Evolutionary conservation across 2,113 vertebrate species (phyloP), one percentile per base, ranked within the genome.

Genomic region (Acinonyx jubatus): DNA sequence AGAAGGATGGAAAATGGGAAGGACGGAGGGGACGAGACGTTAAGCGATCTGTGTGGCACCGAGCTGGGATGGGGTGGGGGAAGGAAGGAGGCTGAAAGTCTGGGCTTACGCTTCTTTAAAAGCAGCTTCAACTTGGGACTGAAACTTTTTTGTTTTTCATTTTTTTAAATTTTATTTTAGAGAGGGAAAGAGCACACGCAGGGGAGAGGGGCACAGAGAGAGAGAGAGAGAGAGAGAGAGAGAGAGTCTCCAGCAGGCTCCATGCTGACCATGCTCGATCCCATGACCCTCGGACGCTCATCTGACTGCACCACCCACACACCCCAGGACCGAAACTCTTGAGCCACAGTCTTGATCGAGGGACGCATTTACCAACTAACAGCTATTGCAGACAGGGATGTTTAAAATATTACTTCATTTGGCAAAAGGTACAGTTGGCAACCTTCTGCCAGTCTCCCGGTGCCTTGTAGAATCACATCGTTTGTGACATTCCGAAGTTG

Each of bases 11-110:
- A 21, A 36, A 33, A 69, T 21, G 4, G 50, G 15, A 69, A 23
- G 16, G 33, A 57, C n/a, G 18, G 31, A 68, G 57, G 2, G 38
- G n/a, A 31, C 4, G 4, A 48, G n/a, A 55, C 23, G 36, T 21
- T 41, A 5, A 57, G 16, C 1, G 16, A 18, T 0, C 27, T 23
- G 7, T 14, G 0, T 1, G 33, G 45, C 84, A 48, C 41, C 21
- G 2, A n/a, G 36, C 48, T 52, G 33, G 61, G 16, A 29, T 6
- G 4, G 0, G 9, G 12, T 13, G 8, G 5, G 5, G 15, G 21
- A 4, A 52, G 33, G 29, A 6, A 61, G 10, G 31, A 4, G 8
- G 19, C 63, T 55, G 73, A n/a, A n/a, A 16, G 3, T 6, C 45
- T n/a, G 57, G 55, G 11, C 36, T 83, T 21, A 14, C 5, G 12